Evolutionary conservation across 2,888 invertebrate species (phyloP), one percentile per base, ranked within the genome.

Genomic region (Sepiola atlantica): DNA sequence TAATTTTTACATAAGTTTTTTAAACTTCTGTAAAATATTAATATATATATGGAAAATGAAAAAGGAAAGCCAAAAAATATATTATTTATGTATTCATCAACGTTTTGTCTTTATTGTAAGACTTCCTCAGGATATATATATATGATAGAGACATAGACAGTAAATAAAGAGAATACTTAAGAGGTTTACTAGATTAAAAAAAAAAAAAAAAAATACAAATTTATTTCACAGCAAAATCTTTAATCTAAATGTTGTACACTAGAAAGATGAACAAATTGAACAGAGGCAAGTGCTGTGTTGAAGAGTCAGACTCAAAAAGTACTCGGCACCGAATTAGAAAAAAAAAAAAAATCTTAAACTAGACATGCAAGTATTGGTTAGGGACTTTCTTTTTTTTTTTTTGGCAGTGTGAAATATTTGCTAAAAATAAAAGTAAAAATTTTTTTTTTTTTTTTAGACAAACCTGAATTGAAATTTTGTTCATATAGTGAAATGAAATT

Each of bases 151-250:
- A n/a, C n/a, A 45, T 45, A 4, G 8, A 45, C 45, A 45, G 45
- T 45, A 45, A 45, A 35, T 92, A 92, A 54, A 20, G 92, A 92
- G 4, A 54, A 92, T 28, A 28, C n/a, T 54, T 10, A 92, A 54
- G 54, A 92, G n/a, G n/a, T 54, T 92, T 92, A n/a, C 45, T 55
- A 55, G 92, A n/a, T 92, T 92, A 12, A 16, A 35, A 45, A 91
- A 91, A 35, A 45, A 14, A 24, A 16, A 4, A 45, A 92, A 35
- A 92, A 35, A 32, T 24, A 92, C 45, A 92, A 92, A 92, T 54
- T 61, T 77, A 77, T 77, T 92, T 24, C 45, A 92, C 45, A 92
- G 92, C 92, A 92, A 92, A 92, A 92, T 92, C 54, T 92, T 92
- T 54, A 92, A 92, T 92, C 92, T 92, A 92, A 45, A 77, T 77